Evolutionary conservation across 1,140 invertebrate species (phyloP).

Genomic region (Maniola jurtina): DNA sequence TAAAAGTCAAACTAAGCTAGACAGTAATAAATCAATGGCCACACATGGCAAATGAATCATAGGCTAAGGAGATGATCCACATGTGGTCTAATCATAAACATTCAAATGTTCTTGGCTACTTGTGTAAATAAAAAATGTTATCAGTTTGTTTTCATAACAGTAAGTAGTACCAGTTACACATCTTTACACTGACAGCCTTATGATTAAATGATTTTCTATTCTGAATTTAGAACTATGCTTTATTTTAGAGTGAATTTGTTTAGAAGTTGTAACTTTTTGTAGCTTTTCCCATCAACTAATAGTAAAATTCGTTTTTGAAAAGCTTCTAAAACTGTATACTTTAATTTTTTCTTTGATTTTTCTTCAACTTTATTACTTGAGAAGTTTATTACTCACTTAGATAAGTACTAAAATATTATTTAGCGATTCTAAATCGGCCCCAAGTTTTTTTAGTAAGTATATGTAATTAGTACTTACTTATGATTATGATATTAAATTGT

Average conservation of each 20-base stretch:
- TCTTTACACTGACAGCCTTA: slow-evolving; percentile 7
- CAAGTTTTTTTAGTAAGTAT: too few species aligned
- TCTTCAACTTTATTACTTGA: too few species aligned
- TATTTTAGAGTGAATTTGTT: neutral
- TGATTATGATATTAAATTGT: too few species aligned
- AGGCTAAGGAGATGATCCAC: slow-evolving; percentile 51
- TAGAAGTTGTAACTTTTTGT: neutral
- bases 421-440: too few species aligned
- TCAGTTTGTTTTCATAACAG: slow-evolving; percentile 46
- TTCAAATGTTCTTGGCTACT: slow-evolving; percentile 38
- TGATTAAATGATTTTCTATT: slow-evolving; percentile 15
- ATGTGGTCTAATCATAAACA: slow-evolving; percentile 62
- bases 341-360: too few species aligned
- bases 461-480: too few species aligned
- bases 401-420: too few species aligned
- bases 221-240: neutral
- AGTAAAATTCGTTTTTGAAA: too few species aligned
- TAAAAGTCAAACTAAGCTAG: slow-evolving; percentile 31
- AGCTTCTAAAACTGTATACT: too few species aligned
- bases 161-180: too few species aligned
- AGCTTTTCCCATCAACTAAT: too few species aligned
- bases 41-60: slow-evolving; percentile 58
- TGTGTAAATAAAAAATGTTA: slow-evolving; percentile 46
- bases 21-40: slow-evolving; percentile 47
- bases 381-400: too few species aligned